Evolutionary conservation across 2,113 vertebrate genomes (phyloP), one percentile per base, ranked within the genome.

Genomic region (Mesitornis unicolor): DNA sequence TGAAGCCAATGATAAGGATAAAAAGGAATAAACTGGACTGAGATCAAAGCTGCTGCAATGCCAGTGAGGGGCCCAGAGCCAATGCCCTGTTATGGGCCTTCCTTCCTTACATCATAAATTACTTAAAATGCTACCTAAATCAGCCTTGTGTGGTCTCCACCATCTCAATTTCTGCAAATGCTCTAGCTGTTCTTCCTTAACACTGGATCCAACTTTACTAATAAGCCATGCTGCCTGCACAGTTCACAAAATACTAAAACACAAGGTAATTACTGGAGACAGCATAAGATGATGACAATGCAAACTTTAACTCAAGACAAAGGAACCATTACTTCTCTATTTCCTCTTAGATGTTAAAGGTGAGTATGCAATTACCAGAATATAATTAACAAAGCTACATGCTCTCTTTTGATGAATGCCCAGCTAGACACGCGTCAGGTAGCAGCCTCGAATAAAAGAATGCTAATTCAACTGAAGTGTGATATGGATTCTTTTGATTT

Each of bases 331-430:
- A 92, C 35, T 89, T 84, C 63, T 93, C 56, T 75, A 7, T 63
- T 91, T 89, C 53, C 69, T 75, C 38, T 91, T 53, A 10, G 0
- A 54, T 83, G 84, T 86, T 94, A 77, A 89, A 95, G 93, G 88
- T 91, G 79, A 93, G 57, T 36, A 56, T 64, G 89, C 74, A 97
- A 96, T 95, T 97, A 93, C 64, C 60, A 94, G 90, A 83, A 89
- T 71, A 79, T 82, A 95, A 95, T 94, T 97, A 95, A 88, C 67
- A 86, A 76, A 94, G 87, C 92, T 94, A 53, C 68, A 73, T 35
- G 42, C 56, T 67, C 26, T 84, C 43, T 71, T 95, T 80, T 89
- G 69, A 87, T 92, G 90, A 76, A 48, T 48, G 63, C 79, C 71
- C 68, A 71, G 68, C 90, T 74, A 93, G 69, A 77, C 5, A 9